Base-by-base conservation (phyloP, 1,140 invertebrate genomes). In the Lucilia sericata region DNA sequence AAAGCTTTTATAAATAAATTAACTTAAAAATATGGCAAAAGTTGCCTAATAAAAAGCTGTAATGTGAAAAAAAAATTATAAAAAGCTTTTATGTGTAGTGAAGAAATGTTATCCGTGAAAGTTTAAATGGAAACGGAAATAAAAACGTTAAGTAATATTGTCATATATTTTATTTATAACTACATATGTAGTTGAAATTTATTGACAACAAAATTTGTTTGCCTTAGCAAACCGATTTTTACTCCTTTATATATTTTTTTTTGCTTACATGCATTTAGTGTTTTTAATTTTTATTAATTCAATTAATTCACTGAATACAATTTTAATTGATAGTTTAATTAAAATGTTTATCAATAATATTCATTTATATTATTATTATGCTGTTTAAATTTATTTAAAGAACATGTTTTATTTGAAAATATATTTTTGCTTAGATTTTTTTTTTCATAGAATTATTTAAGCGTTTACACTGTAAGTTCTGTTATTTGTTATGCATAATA, bases 381-480 rank as follows among this genome's bases (percentile, higher is more conserved):
- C 7, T n/a, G n/a, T 60, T 60, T 60, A 60, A n/a, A 5, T 60
- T 17, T 17, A n/a, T 60, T 21, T 12, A 70, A 21, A 70, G 21
- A 70, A 70, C 21, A 21, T 19, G 3, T 60, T 17, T 7, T 21
- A 70, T 70, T 70, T 70, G 21, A 70, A 70, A 70, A 70, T 70
- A 55, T 70, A 70, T 70, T 21, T 70, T 30, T 30, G 14, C 55
- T n/a, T n/a, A 14, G n/a, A 60, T 60, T 55, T 55, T 55, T 55
- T 55, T 12, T 7, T 42, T 42, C 5, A 10, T 42, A 8, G 7
- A 42, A 42, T 42, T 55, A 55, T 17, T 70, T 21, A 70, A 70
- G 65, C 65, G 65, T 70, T 70, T 70, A 70, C 65, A 70, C n/a
- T 21, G 65, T 70, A 21, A n/a, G n/a, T n/a, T n/a, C n/a, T n/a